phyloP scores from a whole-genome alignment of 2,888 invertebrate genomes.

The Pasiphila rectangulata region DNA sequence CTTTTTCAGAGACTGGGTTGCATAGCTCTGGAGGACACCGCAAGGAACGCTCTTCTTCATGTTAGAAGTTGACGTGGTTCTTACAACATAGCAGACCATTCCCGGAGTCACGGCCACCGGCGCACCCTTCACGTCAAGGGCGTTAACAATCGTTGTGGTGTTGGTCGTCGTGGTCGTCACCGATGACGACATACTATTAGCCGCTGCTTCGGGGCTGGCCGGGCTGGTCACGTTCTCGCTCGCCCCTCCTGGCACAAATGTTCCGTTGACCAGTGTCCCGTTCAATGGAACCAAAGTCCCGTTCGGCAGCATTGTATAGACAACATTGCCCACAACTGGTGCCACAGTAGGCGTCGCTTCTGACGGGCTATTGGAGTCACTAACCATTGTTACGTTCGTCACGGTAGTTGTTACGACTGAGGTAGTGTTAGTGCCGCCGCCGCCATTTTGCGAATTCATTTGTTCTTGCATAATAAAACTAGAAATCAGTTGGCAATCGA shows the following conservation, averaged over 20 bases:
- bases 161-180: conserved; percentile 54
- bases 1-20: conserved; percentile 56
- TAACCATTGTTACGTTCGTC: conserved; percentile 61
- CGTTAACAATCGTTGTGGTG: conserved; percentile 61
- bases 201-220: conserved; percentile 30
- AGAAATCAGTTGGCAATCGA: conserved; percentile 65
- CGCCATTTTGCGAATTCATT: conserved; percentile 32
- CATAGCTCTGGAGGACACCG: conserved; percentile 63
- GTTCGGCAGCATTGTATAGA: conserved; percentile 57
- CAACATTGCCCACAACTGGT: conserved; percentile 36
- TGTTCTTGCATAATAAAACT: conserved; percentile 62
- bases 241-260: conserved; percentile 20
- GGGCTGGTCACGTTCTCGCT: conserved; percentile 35
- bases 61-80: conserved; percentile 45
- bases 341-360: conserved; percentile 32
- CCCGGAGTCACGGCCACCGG: conserved; percentile 63
- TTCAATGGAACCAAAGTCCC: conserved; percentile 60
- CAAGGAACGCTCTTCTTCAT: conserved; percentile 63
- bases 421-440: conserved; percentile 46
- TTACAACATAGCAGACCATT: conserved; percentile 66
- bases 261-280: conserved; percentile 35
- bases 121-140: conserved; percentile 69
- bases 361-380: conserved; percentile 41
- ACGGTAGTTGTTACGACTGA: conserved; percentile 50
- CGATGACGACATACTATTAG: conserved; percentile 47